phyloP scores from a whole-genome alignment of 2,113 vertebrate genomes.

The Malurus cyaneus region DNA sequence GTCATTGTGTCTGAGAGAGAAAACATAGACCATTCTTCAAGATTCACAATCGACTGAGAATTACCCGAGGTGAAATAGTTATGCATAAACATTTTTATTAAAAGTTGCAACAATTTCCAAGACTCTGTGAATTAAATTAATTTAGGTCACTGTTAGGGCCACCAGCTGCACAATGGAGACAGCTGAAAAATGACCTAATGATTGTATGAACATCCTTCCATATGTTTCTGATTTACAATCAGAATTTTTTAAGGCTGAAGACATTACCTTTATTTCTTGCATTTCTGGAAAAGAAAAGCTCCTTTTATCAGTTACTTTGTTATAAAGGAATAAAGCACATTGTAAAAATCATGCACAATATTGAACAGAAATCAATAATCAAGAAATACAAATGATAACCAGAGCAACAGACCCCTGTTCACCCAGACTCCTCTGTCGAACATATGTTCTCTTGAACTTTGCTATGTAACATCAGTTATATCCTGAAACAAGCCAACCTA shows the following conservation, averaged over 20 bases:
- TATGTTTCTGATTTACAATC: slow-evolving; percentile 31
- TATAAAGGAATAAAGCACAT: background rate
- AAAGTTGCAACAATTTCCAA: background rate
- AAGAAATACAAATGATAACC: background rate
- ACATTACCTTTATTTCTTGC: background rate
- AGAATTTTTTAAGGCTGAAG: slow-evolving; percentile 28
- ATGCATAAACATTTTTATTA: background rate
- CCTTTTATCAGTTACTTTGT: background rate
- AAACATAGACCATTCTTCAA: background rate
- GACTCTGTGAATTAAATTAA: background rate
- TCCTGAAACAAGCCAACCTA: background rate
- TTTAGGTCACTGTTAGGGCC: background rate
- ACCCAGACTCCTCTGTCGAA: background rate
- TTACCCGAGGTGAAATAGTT: background rate
- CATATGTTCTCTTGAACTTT: background rate
- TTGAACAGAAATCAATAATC: background rate
- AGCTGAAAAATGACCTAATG: slow-evolving; percentile 24
- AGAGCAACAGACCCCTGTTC: background rate
- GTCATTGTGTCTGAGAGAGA: background rate
- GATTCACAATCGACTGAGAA: background rate
- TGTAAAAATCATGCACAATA: background rate
- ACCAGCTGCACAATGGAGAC: slow-evolving; percentile 25
- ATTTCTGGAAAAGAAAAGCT: background rate
- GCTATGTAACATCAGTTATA: background rate
- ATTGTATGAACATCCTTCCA: background rate